These are phyloP conservation scores for Gnatocerus cornutus DNA, from an alignment of 2,888 invertebrate genomes.

Conservation along the genomic window DNA sequence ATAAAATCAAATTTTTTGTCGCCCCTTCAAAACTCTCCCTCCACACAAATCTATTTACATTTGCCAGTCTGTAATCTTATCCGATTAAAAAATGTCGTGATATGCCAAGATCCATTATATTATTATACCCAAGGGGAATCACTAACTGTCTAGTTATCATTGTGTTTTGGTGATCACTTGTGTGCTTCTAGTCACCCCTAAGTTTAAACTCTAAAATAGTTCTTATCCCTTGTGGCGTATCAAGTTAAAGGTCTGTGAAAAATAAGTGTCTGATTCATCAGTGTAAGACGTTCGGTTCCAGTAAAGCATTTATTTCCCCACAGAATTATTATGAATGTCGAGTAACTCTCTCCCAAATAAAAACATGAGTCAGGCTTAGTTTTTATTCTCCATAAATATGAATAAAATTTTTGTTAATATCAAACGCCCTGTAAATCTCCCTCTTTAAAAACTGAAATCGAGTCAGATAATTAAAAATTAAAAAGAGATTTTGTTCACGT, in stretches of 20 bases:
- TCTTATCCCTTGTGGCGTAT: background rate
- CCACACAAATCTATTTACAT: background rate
- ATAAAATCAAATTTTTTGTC: background rate
- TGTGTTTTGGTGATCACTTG: background rate
- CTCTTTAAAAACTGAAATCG: constrained; percentile 15
- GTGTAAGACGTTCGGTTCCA: background rate
- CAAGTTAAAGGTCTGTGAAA: background rate
- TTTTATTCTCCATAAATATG: background rate
- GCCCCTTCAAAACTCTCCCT: background rate
- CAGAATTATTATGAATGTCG: no score
- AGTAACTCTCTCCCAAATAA: no score
- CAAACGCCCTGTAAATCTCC: background rate
- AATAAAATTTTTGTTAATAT: constrained; percentile 3
- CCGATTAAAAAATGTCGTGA: constrained; percentile 8
- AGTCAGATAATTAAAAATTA: constrained; percentile 41
- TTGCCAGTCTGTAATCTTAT: background rate
- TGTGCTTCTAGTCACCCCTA: background rate
- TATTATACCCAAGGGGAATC: constrained; percentile 6
- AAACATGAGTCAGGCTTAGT: no score
- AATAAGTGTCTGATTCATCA: background rate
- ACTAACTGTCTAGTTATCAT: constrained; percentile 1
- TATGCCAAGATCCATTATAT: background rate
- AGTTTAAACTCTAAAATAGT: background rate
- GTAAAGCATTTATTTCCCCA: no score
- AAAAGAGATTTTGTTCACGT: constrained; percentile 30